A percentile compares a stretch with the other conserved stretches of the same genome.
These are phyloP conservation scores for Rhyacophila brunnea DNA, from an alignment of 1,140 invertebrate genomes.

Conservation along the genomic window DNA sequence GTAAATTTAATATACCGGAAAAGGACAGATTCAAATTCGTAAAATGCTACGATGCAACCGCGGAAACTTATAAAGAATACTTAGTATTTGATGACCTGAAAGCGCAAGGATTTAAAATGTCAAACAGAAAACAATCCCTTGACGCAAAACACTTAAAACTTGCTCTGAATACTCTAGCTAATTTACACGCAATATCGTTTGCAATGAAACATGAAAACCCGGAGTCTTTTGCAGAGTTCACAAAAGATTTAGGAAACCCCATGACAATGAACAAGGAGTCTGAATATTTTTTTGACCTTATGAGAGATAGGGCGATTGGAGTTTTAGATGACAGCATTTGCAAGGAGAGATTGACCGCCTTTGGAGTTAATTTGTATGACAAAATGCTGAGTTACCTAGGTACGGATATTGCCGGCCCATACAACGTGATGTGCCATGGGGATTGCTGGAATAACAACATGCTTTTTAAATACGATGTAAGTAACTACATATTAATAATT, in stretches of 20 bases:
- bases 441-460: slow-evolving; percentile 60
- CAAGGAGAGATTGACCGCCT: slow-evolving; percentile 11
- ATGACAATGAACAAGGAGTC: neutral
- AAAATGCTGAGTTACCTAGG: neutral
- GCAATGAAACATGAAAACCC: slow-evolving; percentile 48
- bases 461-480: slow-evolving; percentile 46
- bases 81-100: slow-evolving; percentile 58
- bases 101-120: slow-evolving; percentile 45
- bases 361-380: neutral
- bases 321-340: neutral
- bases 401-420: slow-evolving; percentile 39
- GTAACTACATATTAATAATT: too few relatives aligned
- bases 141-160: slow-evolving; percentile 46
- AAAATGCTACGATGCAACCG: slow-evolving; percentile 43
- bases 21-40: slow-evolving; percentile 40
- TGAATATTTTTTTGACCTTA: neutral
- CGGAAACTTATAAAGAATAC: slow-evolving; percentile 45
- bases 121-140: slow-evolving; percentile 47
- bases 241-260: neutral
- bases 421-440: slow-evolving; percentile 52
- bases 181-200: slow-evolving; percentile 56
- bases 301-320: neutral
- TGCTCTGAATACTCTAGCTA: slow-evolving; percentile 51
- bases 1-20: slow-evolving; percentile 35
- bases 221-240: slow-evolving; percentile 35